Percentiles rank a stretch among this genome's conserved stretches.
Evolutionary conservation across 1,140 invertebrate genomes (phyloP).

Genomic region (Pseudobourletiella spinata): DNA sequence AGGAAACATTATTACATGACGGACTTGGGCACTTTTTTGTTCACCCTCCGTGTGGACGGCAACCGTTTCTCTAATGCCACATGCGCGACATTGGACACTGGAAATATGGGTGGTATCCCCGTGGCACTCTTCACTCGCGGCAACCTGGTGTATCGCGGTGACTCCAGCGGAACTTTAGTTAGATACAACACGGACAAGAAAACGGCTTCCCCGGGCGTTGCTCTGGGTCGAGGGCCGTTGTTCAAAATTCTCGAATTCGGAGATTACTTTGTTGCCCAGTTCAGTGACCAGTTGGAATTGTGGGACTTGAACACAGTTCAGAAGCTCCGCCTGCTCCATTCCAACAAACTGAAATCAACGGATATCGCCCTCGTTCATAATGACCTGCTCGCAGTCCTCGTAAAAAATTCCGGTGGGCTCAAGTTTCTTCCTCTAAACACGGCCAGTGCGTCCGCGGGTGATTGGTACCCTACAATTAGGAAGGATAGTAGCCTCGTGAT

Average conservation of each 20-base stretch:
- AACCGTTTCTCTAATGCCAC: conserved; percentile 32
- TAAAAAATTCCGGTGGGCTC: conserved; percentile 13
- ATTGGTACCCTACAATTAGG: conserved; percentile 1
- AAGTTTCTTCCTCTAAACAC: conserved; percentile 25
- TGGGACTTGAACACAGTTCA: conserved; percentile 30
- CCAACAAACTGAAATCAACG: conserved; percentile 14
- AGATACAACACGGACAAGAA: conserved; percentile 36
- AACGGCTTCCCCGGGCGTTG: conserved; percentile 30
- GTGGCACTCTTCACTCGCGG: conserved; percentile 21
- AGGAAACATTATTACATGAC: conserved; percentile 35
- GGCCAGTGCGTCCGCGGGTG: background rate
- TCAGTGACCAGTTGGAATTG: conserved; percentile 23
- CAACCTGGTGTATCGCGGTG: conserved; percentile 28
- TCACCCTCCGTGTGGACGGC: conserved; percentile 33
- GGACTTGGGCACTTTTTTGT: conserved; percentile 30
- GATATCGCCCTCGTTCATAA: background rate
- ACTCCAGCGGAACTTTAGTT: conserved; percentile 28
- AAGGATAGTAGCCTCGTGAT: background rate
- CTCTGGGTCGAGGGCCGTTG: conserved; percentile 29
- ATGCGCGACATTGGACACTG: conserved; percentile 33
- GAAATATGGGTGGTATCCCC: conserved; percentile 29
- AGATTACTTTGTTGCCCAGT: conserved; percentile 22
- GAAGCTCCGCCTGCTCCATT: conserved; percentile 23
- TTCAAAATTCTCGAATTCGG: conserved; percentile 14
- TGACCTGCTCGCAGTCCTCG: background rate